Conservation (phyloP, 2,797 vertebrate species). For the Ctenopoma kingsleyae region DNA sequence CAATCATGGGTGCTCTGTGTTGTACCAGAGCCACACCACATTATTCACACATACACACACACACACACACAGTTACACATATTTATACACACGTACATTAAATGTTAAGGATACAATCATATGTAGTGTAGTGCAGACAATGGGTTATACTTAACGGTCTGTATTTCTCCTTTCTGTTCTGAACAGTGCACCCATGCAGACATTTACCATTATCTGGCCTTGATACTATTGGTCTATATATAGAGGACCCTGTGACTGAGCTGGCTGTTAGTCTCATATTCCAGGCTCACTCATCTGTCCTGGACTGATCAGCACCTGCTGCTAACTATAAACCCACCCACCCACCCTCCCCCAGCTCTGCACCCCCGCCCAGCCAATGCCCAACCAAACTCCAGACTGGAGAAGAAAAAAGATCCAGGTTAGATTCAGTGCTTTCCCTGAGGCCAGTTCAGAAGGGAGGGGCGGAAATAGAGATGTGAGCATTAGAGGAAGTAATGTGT, state of each 20-base stretch:
- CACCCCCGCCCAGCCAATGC: conserved; percentile 64
- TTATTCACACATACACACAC: conserved; percentile 5
- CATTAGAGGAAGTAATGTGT: conserved; percentile 59
- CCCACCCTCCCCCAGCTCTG: conserved; percentile 40
- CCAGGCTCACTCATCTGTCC: conserved; percentile 79
- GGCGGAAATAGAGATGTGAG: conserved; percentile 70
- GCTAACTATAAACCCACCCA: conserved; percentile 83
- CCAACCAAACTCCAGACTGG: conserved; percentile 63
- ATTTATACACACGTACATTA: not conserved
- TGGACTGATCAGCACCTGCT: conserved; percentile 88
- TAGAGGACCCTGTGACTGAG: conserved; percentile 87
- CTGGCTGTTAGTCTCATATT: conserved; percentile 88
- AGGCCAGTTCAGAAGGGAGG: conserved; percentile 68
- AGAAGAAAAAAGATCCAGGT: conserved; percentile 74
- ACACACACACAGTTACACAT: not conserved
- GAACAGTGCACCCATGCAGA: conserved; percentile 37
- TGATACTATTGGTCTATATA: conserved; percentile 88
- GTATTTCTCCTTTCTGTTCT: conserved; percentile 48
- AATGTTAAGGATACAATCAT: conserved; percentile 17
- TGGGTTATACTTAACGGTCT: conserved; percentile 35
- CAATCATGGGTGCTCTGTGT: conserved; percentile 43
- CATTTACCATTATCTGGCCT: conserved; percentile 72
- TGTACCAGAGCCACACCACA: conserved; percentile 14
- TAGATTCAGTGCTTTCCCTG: conserved; percentile 63
- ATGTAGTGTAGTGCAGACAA: conserved; percentile 21